Evolutionary conservation across 2,113 vertebrate species (phyloP).

Genomic region (Pedionomus torquatus): DNA sequence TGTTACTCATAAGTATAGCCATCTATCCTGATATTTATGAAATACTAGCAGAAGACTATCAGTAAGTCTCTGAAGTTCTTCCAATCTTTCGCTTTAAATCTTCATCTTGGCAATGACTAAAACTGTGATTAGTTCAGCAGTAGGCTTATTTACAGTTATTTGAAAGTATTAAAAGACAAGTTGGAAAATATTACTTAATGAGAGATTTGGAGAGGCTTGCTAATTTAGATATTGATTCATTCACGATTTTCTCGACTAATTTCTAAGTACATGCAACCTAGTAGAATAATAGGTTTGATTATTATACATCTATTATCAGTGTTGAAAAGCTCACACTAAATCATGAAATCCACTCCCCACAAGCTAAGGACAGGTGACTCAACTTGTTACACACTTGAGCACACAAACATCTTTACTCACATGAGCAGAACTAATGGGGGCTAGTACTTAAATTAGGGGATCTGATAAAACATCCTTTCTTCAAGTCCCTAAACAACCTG

Average conservation of each 20-base stretch:
- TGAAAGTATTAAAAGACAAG: background rate
- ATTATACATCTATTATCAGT: background rate
- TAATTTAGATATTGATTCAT: background rate
- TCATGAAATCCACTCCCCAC: background rate
- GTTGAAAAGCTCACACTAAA: background rate
- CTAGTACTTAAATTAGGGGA: background rate
- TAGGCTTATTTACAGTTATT: background rate
- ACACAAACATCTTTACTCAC: background rate
- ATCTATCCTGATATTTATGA: background rate
- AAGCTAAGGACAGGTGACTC: background rate
- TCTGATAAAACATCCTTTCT: background rate
- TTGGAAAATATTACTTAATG: slow-evolving; percentile 1
- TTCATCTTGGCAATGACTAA: background rate
- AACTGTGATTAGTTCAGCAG: background rate
- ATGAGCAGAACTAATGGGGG: background rate
- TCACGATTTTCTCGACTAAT: background rate
- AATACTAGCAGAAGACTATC: background rate
- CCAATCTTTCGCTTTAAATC: background rate
- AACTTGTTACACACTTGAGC: background rate
- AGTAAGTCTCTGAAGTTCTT: background rate
- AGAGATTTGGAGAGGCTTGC: background rate
- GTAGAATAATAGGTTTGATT: background rate
- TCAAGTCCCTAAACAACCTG: background rate
- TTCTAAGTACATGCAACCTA: background rate
- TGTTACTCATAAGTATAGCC: background rate